Conservation (phyloP, 2,113 vertebrate species). For the Sorex araneus region DNA sequence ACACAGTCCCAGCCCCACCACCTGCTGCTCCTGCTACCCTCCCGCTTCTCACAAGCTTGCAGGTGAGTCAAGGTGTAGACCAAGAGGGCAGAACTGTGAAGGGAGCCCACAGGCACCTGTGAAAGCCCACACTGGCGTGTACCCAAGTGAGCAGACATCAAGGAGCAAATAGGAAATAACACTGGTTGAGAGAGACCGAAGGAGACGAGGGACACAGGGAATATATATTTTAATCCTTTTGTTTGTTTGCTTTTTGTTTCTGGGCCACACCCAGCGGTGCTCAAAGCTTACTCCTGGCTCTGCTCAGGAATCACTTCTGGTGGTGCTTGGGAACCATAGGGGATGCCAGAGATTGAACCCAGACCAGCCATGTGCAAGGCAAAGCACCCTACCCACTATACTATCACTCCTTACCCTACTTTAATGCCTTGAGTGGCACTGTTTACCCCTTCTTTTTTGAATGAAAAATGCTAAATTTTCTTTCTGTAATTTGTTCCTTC, state of each 20-base stretch:
- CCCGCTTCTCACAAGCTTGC: not conserved
- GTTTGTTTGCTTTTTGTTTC: too few species aligned
- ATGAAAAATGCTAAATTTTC: not conserved
- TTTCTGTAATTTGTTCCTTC: not conserved
- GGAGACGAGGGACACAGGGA: not conserved
- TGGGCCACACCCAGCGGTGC: too few species aligned
- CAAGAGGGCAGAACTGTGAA: not conserved
- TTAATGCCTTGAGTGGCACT: not conserved
- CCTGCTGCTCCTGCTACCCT: not conserved
- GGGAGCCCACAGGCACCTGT: not conserved
- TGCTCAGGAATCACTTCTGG: too few species aligned
- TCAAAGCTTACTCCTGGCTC: too few species aligned
- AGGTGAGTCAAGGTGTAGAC: not conserved
- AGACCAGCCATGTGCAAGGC: too few species aligned
- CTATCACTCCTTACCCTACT: too few species aligned
- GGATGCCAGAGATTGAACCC: too few species aligned
- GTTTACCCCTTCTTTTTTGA: not conserved
- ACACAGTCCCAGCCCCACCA: not conserved
- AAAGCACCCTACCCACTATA: too few species aligned
- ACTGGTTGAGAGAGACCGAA: not conserved
- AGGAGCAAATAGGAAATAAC: conserved; percentile 10
- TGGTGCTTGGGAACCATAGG: too few species aligned
- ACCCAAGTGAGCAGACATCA: not conserved
- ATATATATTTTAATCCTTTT: too few species aligned
- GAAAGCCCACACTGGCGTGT: not conserved